Evolutionary conservation across 2,113 vertebrate species (phyloP).

Genomic region (Merops nubicus): DNA sequence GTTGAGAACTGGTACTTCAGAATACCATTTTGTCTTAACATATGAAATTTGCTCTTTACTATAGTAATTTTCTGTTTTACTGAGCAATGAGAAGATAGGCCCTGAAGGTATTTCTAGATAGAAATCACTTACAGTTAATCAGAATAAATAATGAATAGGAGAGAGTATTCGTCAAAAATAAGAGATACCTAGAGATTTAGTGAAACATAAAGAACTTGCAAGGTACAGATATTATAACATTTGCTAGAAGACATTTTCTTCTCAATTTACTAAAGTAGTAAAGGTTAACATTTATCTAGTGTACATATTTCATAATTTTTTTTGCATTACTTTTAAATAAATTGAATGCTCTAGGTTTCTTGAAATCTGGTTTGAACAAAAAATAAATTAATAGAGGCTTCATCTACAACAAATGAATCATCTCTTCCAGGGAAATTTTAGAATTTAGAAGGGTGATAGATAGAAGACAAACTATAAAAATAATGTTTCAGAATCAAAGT

Average conservation of each 20-base stretch:
- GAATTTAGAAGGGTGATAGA: not conserved
- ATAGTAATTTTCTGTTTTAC: not conserved
- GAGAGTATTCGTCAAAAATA: not conserved
- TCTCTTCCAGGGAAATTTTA: not conserved
- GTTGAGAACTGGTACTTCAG: not conserved
- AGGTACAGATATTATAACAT: not conserved
- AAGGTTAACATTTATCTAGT: not conserved
- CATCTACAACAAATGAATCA: not conserved
- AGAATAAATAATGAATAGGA: not conserved
- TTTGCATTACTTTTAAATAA: not conserved
- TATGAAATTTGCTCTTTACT: not conserved
- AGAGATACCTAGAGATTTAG: not conserved
- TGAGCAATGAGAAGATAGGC: not conserved
- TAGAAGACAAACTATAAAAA: not conserved
- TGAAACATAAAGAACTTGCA: not conserved
- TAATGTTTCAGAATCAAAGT: not conserved
- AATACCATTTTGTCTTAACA: not conserved
- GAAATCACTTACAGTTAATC: not conserved
- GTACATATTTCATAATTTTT: not conserved
- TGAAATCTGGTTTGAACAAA: not conserved
- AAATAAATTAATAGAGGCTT: not conserved
- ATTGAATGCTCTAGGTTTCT: not conserved
- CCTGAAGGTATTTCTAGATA: not conserved
- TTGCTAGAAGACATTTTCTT: not conserved
- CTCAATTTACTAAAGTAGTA: not conserved